Base-by-base conservation (phyloP, 2,113 vertebrate species). In the Murina feae region DNA sequence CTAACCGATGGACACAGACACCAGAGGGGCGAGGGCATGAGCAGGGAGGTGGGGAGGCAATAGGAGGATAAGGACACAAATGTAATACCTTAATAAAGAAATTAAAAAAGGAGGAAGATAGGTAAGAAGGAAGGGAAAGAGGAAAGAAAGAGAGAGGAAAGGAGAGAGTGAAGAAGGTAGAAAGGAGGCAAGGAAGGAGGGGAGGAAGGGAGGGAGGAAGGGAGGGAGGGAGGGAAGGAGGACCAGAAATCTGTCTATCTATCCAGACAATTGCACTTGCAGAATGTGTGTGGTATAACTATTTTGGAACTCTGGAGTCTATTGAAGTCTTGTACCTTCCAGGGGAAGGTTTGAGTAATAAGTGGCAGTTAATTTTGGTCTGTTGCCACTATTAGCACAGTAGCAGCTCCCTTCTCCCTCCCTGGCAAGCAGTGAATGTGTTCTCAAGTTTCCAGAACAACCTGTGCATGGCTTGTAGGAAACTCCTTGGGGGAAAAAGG, bases 201-300 rank as follows among this genome's bases (percentile, higher is more conserved):
- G 13, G 20, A n/a, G 16, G 2, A 6, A 1, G 18, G 14, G 3
- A 2, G 0, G 1, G 3, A 60, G 8, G 14, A 1, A 25, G 18
- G 39, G 17, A 30, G 10, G 7, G 1, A 12, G 16, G 4, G 30
- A 9, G 13, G 9, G 9, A 32, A 35, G 25, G 32, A 39, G 32
- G 30, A 44, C 17, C 18, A 44, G 72, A 25, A 58, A 78, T 30
- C 60, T 30, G 8, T 78, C 8, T 78, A 63, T 1, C 23, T 3
- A 21, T 39, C 30, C 42, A 44, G 58, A 55, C 23, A 83, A n/a
- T 6, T 55, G 71, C 63, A 71, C 1, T 55, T 2, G 60, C 18
- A 86, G 32, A 71, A 37, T 60, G 39, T 80, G 28, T 75, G 42
- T 66, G 51, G 39, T 79, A 32, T 13, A 71, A 80, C 51, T 78